phyloP scores from a whole-genome alignment of 1,140 invertebrate species.

The Aethina tumida region DNA sequence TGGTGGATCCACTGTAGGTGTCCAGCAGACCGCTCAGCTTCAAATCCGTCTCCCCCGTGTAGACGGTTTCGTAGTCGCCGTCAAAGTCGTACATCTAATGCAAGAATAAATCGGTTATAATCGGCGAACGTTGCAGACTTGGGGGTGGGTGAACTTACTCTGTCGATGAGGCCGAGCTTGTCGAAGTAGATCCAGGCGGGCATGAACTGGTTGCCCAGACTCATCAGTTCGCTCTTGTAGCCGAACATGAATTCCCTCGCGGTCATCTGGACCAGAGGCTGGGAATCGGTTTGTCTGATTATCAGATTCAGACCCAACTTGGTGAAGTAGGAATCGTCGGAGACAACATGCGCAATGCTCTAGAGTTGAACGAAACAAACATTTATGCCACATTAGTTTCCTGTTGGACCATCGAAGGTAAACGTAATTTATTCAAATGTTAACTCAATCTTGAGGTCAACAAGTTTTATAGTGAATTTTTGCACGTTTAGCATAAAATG shows the following conservation, averaged over 20 bases:
- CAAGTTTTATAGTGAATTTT: too few species aligned
- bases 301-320: slow-evolving; percentile 57
- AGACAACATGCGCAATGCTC: slow-evolving; percentile 69
- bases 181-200: slow-evolving; percentile 74
- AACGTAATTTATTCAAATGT: too few species aligned
- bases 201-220: slow-evolving; percentile 64
- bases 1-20: slow-evolving; percentile 59
- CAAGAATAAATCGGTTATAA: slow-evolving; percentile 7
- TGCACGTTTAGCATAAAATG: too few species aligned
- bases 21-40: slow-evolving; percentile 58
- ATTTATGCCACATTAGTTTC: too few species aligned
- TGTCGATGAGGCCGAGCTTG: slow-evolving; percentile 70
- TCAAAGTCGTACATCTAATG: slow-evolving; percentile 77
- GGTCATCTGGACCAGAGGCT: slow-evolving; percentile 64
- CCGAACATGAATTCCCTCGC: slow-evolving; percentile 79
- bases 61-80: slow-evolving; percentile 69
- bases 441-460: too few species aligned
- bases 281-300: slow-evolving; percentile 51
- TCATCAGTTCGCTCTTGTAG: slow-evolving; percentile 60
- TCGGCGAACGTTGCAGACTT: too few species aligned
- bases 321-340: slow-evolving; percentile 49
- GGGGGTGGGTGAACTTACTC: slow-evolving; percentile 44
- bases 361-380: too few species aligned
- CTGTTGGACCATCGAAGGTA: too few species aligned
- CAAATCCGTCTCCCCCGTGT: slow-evolving; percentile 58